phyloP scores from a whole-genome alignment of 2,113 vertebrate genomes.

The Alectura lathami region DNA sequence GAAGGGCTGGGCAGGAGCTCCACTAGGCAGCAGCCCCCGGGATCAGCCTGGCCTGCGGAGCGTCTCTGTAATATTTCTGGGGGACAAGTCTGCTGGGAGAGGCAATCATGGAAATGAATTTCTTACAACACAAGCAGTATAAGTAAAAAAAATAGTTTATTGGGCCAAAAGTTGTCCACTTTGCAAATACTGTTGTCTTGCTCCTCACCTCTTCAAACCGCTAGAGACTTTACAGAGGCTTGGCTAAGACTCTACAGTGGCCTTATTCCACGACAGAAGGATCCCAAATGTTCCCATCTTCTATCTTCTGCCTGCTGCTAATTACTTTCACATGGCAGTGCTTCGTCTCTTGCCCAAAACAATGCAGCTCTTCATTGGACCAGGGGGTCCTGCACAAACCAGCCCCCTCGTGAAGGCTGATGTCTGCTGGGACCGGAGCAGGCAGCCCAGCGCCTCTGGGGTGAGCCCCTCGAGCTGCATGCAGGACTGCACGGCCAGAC shows the following conservation, averaged over 20 bases:
- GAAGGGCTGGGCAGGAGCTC: neutral
- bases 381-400: neutral
- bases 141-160: neutral
- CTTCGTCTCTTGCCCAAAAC: neutral
- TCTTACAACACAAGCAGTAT: neutral
- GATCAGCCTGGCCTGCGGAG: neutral
- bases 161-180: neutral
- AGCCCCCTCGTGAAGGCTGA: neutral
- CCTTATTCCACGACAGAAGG: neutral
- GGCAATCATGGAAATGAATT: rapidly evolving
- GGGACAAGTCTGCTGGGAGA: neutral
- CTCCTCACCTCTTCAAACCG: neutral
- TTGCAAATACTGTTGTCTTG: neutral
- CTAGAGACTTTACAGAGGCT: neutral
- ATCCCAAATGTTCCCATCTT: neutral
- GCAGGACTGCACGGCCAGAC: neutral
- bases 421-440: neutral
- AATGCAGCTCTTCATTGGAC: neutral
- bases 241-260: neutral
- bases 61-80: rapidly evolving
- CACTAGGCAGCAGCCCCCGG: rapidly evolving
- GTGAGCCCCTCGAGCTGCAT: neutral
- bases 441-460: neutral
- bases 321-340: neutral
- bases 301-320: neutral